Percentiles rank a stretch among this genome's conserved stretches.
Evolutionary conservation across 1,140 invertebrate genomes (phyloP).

Genomic region (Oedothorax gibbosus): DNA sequence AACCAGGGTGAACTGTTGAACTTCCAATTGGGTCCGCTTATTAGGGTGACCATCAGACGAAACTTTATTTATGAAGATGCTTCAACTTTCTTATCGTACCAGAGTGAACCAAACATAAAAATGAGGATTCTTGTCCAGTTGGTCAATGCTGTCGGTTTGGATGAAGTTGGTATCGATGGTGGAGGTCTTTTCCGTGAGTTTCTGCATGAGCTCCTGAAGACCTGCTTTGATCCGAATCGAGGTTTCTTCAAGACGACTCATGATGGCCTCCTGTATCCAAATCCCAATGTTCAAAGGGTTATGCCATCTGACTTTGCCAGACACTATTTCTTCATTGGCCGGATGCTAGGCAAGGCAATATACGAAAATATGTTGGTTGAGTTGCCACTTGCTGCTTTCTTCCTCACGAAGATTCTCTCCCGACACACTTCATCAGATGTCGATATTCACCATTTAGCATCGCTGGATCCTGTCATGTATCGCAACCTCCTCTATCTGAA

Average conservation of each 20-base stretch:
- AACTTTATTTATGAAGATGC: slow-evolving; percentile 98
- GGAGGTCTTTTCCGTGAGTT: slow-evolving; percentile 92
- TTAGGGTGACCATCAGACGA: slow-evolving; percentile 84
- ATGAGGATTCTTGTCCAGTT: slow-evolving; percentile 88
- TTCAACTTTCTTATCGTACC: slow-evolving; percentile 90
- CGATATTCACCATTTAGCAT: slow-evolving; percentile 93
- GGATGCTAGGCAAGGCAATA: slow-evolving; percentile 94
- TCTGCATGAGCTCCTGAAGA: slow-evolving; percentile 89
- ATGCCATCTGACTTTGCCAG: slow-evolving; percentile 82
- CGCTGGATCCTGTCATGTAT: slow-evolving; percentile 83
- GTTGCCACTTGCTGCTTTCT: slow-evolving; percentile 92
- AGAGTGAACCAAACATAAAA: slow-evolving; percentile 91
- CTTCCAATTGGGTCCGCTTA: slow-evolving; percentile 79
- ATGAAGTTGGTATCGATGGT: slow-evolving; percentile 96
- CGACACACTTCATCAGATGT: slow-evolving; percentile 78
- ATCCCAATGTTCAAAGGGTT: slow-evolving; percentile 87
- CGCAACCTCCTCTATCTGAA: slow-evolving; percentile 89
- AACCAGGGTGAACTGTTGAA: slow-evolving; percentile 79
- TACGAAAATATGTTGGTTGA: slow-evolving; percentile 96
- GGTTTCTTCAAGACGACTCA: slow-evolving; percentile 93
- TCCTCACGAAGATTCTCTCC: slow-evolving; percentile 86
- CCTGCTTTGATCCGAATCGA: slow-evolving; percentile 95
- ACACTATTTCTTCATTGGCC: slow-evolving; percentile 96
- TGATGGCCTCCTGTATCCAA: slow-evolving; percentile 95
- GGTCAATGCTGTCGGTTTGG: slow-evolving; percentile 87